A percentile compares a stretch with the other conserved stretches of the same genome.
These are phyloP conservation scores for Palythoa heliodiscus DNA, from an alignment of 92 coral and sea anemone genomes.

Conservation along the genomic window DNA sequence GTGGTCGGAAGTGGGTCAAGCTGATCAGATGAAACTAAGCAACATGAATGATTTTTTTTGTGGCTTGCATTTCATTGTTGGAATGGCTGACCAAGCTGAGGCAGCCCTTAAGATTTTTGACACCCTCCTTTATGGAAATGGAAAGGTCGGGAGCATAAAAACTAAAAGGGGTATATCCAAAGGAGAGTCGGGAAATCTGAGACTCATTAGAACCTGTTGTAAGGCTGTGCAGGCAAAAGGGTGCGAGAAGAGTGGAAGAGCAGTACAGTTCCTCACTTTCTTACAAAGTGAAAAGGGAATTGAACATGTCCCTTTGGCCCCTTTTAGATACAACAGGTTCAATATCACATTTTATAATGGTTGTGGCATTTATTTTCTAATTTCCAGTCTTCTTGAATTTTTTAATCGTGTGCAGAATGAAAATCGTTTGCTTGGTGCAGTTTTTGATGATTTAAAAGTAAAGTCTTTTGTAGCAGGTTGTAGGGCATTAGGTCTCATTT, in stretches of 20 bases:
- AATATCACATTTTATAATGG: conserved; percentile 48
- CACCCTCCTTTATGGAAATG: conserved; percentile 24
- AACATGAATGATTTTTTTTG: conserved; percentile 48
- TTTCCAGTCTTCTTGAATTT: conserved; percentile 39
- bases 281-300: conserved; percentile 22
- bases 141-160: conserved; percentile 1
- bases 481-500: conserved; percentile 53
- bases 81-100: conserved; percentile 48
- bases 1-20: conserved; percentile 30
- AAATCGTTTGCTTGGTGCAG: conserved; percentile 50
- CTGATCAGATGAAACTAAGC: conserved; percentile 19
- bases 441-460: conserved; percentile 49
- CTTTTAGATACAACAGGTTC: conserved; percentile 43
- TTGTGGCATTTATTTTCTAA: conserved; percentile 26
- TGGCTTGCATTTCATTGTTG: conserved; percentile 35
- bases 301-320: conserved; percentile 45
- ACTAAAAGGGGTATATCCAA: not conserved
- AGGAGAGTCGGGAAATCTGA: conserved; percentile 43
- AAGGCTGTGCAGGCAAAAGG: conserved; percentile 50
- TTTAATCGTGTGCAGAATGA: conserved; percentile 32
- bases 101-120: conserved; percentile 53
- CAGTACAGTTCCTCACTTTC: conserved; percentile 41
- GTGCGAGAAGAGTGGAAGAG: conserved; percentile 46
- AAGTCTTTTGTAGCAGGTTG: conserved; percentile 47
- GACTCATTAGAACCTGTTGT: conserved; percentile 47